phyloP scores from a whole-genome alignment of 1,140 invertebrate species.

The Trachymyrmex cornetzi region DNA sequence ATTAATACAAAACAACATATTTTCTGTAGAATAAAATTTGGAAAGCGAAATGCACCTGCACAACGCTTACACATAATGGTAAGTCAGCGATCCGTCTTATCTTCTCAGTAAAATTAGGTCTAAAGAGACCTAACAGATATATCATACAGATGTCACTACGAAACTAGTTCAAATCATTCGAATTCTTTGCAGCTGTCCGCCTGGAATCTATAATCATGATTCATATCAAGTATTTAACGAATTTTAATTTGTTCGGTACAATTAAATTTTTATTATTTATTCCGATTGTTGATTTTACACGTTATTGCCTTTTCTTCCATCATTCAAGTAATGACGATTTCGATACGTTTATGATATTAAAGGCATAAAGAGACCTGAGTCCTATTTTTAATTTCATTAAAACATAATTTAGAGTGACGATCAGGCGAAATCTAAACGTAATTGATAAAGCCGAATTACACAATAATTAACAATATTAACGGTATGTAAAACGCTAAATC shows the following conservation, averaged over 20 bases:
- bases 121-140: neutral
- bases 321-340: neutral
- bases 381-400: constrained; percentile 8
- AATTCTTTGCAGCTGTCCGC: neutral
- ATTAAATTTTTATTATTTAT: constrained; percentile 24
- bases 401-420: neutral
- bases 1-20: neutral
- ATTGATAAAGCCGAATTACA: constrained; percentile 30
- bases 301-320: neutral
- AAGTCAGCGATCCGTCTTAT: constrained; percentile 45
- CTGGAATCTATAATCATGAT: neutral
- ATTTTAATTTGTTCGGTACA: neutral
- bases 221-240: neutral
- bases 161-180: constrained; percentile 6
- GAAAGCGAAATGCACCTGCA: neutral
- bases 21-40: neutral
- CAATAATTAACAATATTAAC: constrained; percentile 52
- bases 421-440: constrained; percentile 8
- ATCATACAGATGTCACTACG: constrained; percentile 35
- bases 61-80: neutral
- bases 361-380: neutral
- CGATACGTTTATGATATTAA: neutral
- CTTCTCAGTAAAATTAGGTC: neutral
- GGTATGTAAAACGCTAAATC: constrained; percentile 30
- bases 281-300: neutral